Evolutionary conservation across 2,797 vertebrate species (phyloP), one percentile per base, ranked within the genome.

Genomic region (Tokudaia muenninki): DNA sequence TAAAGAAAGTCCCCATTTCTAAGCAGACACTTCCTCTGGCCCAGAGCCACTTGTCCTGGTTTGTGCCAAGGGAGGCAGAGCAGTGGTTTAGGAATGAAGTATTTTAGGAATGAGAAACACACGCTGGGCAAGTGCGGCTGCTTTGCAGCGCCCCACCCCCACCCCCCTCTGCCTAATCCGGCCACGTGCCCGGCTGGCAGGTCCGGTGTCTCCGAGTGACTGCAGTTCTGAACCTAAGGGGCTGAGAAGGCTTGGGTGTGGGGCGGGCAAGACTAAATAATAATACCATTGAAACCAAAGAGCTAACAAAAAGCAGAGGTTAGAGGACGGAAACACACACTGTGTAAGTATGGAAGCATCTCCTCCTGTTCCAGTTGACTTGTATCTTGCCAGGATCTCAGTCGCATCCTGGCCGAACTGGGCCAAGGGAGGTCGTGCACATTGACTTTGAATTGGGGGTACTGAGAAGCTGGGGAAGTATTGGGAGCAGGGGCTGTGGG

Each of bases 21-120:
- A 86, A 92, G 92, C 96, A 97, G 94, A 80, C 24, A n/a, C 87
- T 92, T 95, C 91, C 94, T 83, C 61, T 97, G 97, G 96, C 96
- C 4, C 3, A 3, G 93, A 78, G 97, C 97, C 97, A 90, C 63
- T 44, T 47, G 65, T 0, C 24, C 74, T 19, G 80, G 61, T 86
- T 50, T 50, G 44, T 95, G 96, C 98, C 95, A 96, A 74, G 90
- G 50, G 92, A 91, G 88, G 88, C 96, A 34, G 5, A 96, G 92
- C 91, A 87, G 93, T 50, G 84, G 92, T 47, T 97, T 78, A 97
- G 91, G 83, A 21, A 37, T 65, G 79, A 90, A 88, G 92, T 91
- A 97, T 98, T 96, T 97, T 75, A 97, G 97, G 98, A 98, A 97
- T 94, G 95, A 92, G 94, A 77, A 52, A 67, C 97, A 21, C 77